Evolutionary conservation across 1,140 invertebrate genomes (phyloP).

Genomic region (Uloborus diversus): DNA sequence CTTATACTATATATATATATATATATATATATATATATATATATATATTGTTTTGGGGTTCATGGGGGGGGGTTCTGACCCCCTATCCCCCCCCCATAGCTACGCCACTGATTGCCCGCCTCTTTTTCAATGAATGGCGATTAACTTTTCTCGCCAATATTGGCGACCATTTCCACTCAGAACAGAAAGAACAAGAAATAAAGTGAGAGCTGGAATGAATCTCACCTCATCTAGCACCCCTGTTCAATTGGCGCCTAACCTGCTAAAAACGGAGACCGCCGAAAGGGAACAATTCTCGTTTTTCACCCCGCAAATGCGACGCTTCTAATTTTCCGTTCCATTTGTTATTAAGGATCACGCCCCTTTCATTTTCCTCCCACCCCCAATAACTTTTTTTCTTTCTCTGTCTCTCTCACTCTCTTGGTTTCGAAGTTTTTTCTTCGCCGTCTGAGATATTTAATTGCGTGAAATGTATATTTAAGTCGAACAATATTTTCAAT

Average conservation of each 20-base stretch:
- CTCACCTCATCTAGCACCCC: slow-evolving; percentile 13
- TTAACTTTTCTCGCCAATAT: slow-evolving; percentile 34
- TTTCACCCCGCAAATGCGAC: slow-evolving; percentile 52
- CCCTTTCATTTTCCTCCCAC: background rate
- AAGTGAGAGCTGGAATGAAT: background rate
- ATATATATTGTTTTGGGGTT: too few species aligned
- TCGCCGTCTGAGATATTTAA: too few species aligned
- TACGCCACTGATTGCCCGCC: too few species aligned
- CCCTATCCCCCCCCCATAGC: too few species aligned
- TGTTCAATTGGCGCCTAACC: slow-evolving; percentile 34
- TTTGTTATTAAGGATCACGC: slow-evolving; percentile 49
- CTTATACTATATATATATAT: too few species aligned
- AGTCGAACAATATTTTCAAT: too few species aligned
- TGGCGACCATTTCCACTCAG: background rate
- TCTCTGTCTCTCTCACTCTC: background rate
- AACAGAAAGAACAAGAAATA: background rate
- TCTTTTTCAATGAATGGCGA: too few species aligned
- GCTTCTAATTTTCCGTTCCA: slow-evolving; percentile 56
- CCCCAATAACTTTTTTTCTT: background rate
- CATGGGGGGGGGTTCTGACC: too few species aligned
- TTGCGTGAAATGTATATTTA: too few species aligned
- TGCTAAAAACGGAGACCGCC: slow-evolving; percentile 12
- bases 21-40: too few species aligned
- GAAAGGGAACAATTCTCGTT: slow-evolving; percentile 46
- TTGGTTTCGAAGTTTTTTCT: too few species aligned